Evolutionary conservation across 2,113 vertebrate genomes (phyloP), one percentile per base, ranked within the genome.

Genomic region (Lasiurus borealis): DNA sequence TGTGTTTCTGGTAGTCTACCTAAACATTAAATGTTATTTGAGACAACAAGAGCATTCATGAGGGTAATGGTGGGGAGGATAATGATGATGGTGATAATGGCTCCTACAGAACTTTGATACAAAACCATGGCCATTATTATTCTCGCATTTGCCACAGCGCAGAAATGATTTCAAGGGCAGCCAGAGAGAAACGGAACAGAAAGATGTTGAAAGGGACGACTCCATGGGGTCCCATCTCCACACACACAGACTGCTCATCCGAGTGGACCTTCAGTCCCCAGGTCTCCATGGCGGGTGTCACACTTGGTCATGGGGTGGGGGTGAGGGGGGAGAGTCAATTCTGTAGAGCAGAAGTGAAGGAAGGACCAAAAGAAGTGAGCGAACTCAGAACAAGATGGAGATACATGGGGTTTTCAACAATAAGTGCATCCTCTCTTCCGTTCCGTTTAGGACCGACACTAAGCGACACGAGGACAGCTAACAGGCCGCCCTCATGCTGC

Each of bases 41-140:
- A 80, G 46, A 73, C 16, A 75, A 78, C 50, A 54, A 40, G 81
- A 52, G 64, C 40, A 84, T 72, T 80, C 27, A 86, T 48, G 40
- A 62, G 5, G 68, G 50, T 19, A 13, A 1, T 27, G 76, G 36
- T 64, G 68, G 64, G 46, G 12, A 36, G 29, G 84, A 5, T 71
- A 18, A 76, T 71, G 89, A 75, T 73, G 44, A 52, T 52, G 89
- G 36, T 78, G 64, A 68, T 93, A 88, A 95, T 75, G 82, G 82
- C 11, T 6, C 46, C 34, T 46, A 52, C 1, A 15, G 77, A 87
- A 93, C 50, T 12, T 82, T 81, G 76, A 88, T 88, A 59, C 48
- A 87, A 95, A 96, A 62, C 57, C 91, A 64, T 82, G 27, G 15
- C 85, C 40, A 21, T 59, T 73, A 85, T 94, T 90, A 83, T 93